phyloP scores from a whole-genome alignment of 2,113 vertebrate genomes.

The Centropus unirufus region DNA sequence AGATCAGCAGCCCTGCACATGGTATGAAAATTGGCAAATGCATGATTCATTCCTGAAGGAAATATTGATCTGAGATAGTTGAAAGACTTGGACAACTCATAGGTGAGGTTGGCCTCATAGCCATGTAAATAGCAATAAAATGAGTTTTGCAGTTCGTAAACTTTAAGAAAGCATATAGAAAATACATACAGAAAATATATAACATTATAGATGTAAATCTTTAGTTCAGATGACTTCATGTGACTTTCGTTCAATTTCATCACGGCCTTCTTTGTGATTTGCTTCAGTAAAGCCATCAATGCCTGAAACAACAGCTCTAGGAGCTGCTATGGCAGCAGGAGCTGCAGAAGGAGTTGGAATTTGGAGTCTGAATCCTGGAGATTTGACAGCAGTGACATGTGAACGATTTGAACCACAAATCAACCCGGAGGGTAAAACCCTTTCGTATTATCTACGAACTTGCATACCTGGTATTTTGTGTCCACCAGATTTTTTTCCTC shows the following conservation, averaged over 20 bases:
- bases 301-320: constrained; percentile 94
- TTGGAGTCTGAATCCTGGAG: constrained; percentile 86
- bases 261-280: background rate
- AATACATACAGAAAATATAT: background rate
- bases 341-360: constrained; percentile 91
- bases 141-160: background rate
- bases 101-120: background rate
- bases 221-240: background rate
- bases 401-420: constrained; percentile 93
- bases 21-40: background rate
- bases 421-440: constrained; percentile 85
- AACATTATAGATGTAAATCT: background rate
- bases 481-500: background rate
- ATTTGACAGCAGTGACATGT: constrained; percentile 83
- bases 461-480: background rate
- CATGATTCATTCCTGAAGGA: background rate
- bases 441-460: background rate
- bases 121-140: background rate
- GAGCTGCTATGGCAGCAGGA: constrained; percentile 96
- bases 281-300: constrained; percentile 90
- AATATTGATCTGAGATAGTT: background rate
- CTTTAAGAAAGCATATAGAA: background rate
- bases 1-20: background rate
- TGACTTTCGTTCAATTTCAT: background rate
- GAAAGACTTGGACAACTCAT: background rate